Evolutionary conservation across 2,888 invertebrate genomes (phyloP).

Genomic region (Acrobasis suavella): DNA sequence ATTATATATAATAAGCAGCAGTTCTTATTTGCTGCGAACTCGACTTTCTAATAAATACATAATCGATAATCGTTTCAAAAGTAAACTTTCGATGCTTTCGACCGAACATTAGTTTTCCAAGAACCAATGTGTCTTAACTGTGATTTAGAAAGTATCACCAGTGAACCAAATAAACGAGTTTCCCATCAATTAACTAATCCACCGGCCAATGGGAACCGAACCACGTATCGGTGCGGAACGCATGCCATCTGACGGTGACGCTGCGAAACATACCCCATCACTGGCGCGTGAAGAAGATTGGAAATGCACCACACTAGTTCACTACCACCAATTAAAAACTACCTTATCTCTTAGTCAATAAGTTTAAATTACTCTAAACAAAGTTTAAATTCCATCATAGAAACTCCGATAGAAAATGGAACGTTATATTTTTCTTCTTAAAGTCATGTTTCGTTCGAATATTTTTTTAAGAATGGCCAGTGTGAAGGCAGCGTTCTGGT

Average conservation of each 20-base stretch:
- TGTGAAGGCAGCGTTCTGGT: constrained; percentile 67
- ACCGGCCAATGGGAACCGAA: constrained; percentile 40
- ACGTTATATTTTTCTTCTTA: constrained; percentile 17
- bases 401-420: neutral
- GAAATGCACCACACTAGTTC: constrained; percentile 47
- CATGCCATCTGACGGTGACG: constrained; percentile 64
- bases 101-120: constrained; percentile 3
- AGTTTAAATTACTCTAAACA: constrained; percentile 27
- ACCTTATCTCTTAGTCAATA: constrained; percentile 36
- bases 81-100: neutral
- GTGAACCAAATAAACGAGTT: constrained; percentile 17
- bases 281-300: constrained; percentile 67
- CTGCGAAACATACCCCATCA: constrained; percentile 60
- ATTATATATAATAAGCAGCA: no score
- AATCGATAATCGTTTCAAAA: no score
- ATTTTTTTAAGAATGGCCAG: constrained; percentile 48
- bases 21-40: no score
- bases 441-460: constrained; percentile 37
- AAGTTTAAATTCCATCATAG: neutral
- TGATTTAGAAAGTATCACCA: constrained; percentile 16
- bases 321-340: constrained; percentile 21
- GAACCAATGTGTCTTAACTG: constrained; percentile 7
- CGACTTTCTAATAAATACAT: no score
- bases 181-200: constrained; percentile 19
- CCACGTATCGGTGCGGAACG: constrained; percentile 71